Evolutionary conservation across 2,797 vertebrate genomes (phyloP), one percentile per base, ranked within the genome.

Genomic region (Chanos chanos): DNA sequence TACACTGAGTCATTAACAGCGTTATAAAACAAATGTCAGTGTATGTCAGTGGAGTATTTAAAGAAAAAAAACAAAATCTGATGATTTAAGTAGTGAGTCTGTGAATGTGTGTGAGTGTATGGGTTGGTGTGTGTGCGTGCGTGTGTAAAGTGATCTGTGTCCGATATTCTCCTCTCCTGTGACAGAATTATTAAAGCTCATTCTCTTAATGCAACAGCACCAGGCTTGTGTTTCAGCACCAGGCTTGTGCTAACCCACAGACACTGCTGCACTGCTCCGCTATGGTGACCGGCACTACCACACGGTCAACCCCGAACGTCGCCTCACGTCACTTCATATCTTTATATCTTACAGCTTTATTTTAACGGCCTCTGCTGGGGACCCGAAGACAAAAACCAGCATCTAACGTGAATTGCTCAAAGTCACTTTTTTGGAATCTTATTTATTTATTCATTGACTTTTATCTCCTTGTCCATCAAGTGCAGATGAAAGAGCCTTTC

Each of bases 121-220:
- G 41, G 8, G 5, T 45, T 7, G 19, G 50, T 36, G 13, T 28
- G 55, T 61, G 22, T 63, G 49, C 64, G 16, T 41, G 43, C 15
- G 60, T 40, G 64, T 83, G 84, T 85, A 87, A 87, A 84, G 75
- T 65, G 84, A 89, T 82, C 79, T 72, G 24, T 1, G 68, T 68
- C 76, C 62, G 72, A 87, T 89, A 85, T 89, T 85, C 77, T 45
- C 70, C 68, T 53, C 72, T 75, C 71, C 64, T 66, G 78, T 82
- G 80, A 83, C 82, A 86, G 81, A 87, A 88, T 86, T 87, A 82
- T 88, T 85, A 83, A 87, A 81, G 77, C 85, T 86, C 83, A 87
- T 88, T 81, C 74, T 85, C 82, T 78, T 85, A 87, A 86, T 82
- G 80, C 77, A 78, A 72, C 75, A 80, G 83, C 74, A 71, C 61